Evolutionary conservation across 2,888 invertebrate genomes (phyloP).

Genomic region (Plagiodera versicolora): DNA sequence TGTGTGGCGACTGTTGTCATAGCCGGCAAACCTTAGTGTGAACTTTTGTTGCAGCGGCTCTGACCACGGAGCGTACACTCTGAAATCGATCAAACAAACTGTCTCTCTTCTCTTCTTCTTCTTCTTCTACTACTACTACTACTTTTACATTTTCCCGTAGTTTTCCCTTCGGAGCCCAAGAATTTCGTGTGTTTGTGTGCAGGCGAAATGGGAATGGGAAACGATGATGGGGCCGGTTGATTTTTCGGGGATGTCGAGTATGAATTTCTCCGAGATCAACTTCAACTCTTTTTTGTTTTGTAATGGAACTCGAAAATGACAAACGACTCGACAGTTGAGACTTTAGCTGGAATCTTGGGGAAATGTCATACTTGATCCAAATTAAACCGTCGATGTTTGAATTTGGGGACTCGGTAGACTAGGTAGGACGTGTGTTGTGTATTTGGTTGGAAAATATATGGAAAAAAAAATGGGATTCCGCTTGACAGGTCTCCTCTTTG

Average conservation of each 20-base stretch:
- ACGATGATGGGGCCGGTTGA: neutral
- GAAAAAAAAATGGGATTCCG: conserved; percentile 52
- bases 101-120: conserved; percentile 36
- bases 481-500: conserved; percentile 90
- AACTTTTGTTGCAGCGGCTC: conserved; percentile 56
- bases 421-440: conserved; percentile 39
- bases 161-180: conserved; percentile 38
- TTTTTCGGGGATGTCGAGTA: neutral
- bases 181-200: conserved; percentile 19
- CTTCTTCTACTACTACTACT: conserved; percentile 35
- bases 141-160: conserved; percentile 43
- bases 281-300: no score
- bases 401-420: conserved; percentile 37
- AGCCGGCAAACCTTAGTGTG: conserved; percentile 51
- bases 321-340: no score
- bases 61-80: conserved; percentile 53
- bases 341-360: neutral
- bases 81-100: conserved; percentile 27
- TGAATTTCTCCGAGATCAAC: neutral
- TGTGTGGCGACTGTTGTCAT: conserved; percentile 55
- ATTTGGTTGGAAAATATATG: conserved; percentile 45
- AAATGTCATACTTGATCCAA: neutral
- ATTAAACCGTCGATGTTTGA: conserved; percentile 17
- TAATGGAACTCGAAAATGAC: no score
- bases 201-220: conserved; percentile 25